Conservation (phyloP, 1,140 invertebrate species). For the Zaprionus taronus region DNA sequence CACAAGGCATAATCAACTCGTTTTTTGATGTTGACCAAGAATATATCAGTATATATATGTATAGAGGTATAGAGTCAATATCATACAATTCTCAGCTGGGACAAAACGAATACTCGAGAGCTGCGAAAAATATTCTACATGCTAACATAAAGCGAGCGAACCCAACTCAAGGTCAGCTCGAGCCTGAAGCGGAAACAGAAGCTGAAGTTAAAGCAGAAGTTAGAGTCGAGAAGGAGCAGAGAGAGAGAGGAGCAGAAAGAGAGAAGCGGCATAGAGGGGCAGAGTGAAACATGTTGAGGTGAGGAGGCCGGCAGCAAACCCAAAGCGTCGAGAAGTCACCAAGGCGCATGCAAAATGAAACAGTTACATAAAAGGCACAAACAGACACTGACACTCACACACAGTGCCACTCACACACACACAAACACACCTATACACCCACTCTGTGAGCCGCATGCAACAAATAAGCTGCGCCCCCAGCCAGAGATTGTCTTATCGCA, state of each 20-base stretch:
- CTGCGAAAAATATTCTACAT: conserved; percentile 36
- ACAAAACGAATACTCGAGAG: conserved; percentile 29
- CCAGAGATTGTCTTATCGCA: conserved; percentile 60
- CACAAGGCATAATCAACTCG: too few relatives aligned
- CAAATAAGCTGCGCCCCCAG: conserved; percentile 60
- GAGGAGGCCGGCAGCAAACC: background rate
- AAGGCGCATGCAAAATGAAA: conserved; percentile 46
- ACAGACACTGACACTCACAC: conserved; percentile 7
- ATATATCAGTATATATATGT: too few relatives aligned
- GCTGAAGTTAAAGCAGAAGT: conserved; percentile 18
- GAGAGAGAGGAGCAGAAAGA: background rate
- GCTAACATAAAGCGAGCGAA: conserved; percentile 17
- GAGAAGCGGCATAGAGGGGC: background rate
- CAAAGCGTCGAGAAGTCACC: conserved; percentile 44
- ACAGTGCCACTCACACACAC: background rate
- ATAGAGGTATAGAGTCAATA: background rate
- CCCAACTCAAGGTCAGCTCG: conserved; percentile 29
- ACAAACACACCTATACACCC: background rate
- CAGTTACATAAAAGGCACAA: conserved; percentile 32
- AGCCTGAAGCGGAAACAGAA: conserved; percentile 19
- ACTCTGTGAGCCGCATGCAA: conserved; percentile 46
- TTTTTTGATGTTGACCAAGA: too few relatives aligned
- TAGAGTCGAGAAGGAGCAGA: background rate
- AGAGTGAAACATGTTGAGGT: background rate
- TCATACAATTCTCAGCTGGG: conserved; percentile 5